These are phyloP conservation scores for Lutraria lutraria DNA, from an alignment of 2,888 invertebrate species.

Conservation along the genomic window DNA sequence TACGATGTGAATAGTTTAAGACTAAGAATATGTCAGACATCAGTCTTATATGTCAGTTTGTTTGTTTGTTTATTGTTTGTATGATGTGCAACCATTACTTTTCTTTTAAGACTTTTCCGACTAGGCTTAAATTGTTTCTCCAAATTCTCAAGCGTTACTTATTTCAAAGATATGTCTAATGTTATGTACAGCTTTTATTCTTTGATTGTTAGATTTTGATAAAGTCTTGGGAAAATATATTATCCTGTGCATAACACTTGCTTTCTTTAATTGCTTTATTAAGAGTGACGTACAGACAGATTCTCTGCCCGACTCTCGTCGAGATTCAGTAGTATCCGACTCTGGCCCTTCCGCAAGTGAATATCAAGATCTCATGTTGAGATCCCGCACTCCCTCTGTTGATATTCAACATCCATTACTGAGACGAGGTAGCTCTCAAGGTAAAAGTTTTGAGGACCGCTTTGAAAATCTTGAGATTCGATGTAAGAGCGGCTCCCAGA, in stretches of 20 bases:
- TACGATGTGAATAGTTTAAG: background rate
- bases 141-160: background rate
- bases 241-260: background rate
- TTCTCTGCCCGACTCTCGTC: conserved; percentile 39
- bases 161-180: background rate
- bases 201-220: background rate
- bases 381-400: conserved; percentile 58
- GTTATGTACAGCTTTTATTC: background rate
- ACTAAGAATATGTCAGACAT: background rate
- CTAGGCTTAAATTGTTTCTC: background rate
- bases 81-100: background rate
- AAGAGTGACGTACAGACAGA: conserved; percentile 14
- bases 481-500: conserved; percentile 62
- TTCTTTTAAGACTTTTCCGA: background rate
- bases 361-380: background rate
- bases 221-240: background rate
- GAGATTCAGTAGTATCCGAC: conserved; percentile 54
- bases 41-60: background rate
- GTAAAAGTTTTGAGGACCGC: conserved; percentile 21
- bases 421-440: conserved; percentile 37
- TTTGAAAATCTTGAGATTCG: conserved; percentile 57
- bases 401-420: conserved; percentile 48
- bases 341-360: conserved; percentile 21
- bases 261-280: background rate
- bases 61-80: background rate